These are phyloP conservation scores for Cercopithecus petaurista DNA, from an alignment of 2,797 vertebrate genomes.

Conservation along the genomic window DNA sequence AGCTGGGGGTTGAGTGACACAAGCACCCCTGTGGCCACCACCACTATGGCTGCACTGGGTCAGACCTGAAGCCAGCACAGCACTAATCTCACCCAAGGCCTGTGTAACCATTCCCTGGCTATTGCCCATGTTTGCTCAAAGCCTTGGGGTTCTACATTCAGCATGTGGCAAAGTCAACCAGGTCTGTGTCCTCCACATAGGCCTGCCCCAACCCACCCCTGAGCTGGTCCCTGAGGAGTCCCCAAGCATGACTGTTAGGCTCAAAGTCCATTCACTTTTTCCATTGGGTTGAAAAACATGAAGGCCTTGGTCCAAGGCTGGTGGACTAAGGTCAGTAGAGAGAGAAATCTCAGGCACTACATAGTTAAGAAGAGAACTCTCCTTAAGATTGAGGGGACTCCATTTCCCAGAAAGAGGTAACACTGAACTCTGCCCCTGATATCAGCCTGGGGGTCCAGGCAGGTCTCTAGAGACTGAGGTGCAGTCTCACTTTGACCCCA, in stretches of 20 bases:
- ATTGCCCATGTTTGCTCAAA: not conserved
- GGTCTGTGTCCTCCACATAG: not conserved
- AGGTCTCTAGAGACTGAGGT: not conserved
- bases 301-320: not conserved
- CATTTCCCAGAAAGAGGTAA: rapidly evolving
- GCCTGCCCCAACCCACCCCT: rapidly evolving
- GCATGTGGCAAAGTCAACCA: not conserved
- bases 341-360: no score
- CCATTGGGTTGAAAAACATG: not conserved
- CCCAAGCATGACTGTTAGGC: not conserved
- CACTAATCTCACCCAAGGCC: not conserved
- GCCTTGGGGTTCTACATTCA: not conserved
- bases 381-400: rapidly evolving
- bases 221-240: not conserved
- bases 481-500: not conserved
- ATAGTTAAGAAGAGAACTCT: not conserved
- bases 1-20: not conserved
- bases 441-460: rapidly evolving
- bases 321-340: not conserved
- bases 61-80: not conserved
- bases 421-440: rapidly evolving
- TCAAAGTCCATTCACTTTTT: not conserved
- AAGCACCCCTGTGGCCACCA: not conserved
- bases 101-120: not conserved
- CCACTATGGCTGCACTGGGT: not conserved